These are phyloP conservation scores for Chloroceryle aenea DNA, from an alignment of 2,113 vertebrate genomes.

Conservation along the genomic window DNA sequence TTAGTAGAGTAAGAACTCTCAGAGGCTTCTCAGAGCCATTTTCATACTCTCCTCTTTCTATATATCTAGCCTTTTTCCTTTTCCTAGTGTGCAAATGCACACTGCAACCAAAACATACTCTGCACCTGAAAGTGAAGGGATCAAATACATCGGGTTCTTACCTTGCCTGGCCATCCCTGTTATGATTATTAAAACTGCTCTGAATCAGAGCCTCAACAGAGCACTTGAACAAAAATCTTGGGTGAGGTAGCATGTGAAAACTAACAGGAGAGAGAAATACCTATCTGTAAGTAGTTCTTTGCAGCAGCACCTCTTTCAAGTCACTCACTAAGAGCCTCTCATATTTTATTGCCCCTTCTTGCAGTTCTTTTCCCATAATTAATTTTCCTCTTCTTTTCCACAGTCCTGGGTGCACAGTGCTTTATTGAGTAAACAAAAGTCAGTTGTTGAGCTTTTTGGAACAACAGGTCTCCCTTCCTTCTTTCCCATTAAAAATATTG, in stretches of 20 bases:
- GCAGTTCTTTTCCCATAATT: not conserved
- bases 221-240: not conserved
- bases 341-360: not conserved
- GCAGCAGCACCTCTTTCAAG: not conserved
- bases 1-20: not conserved
- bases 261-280: rapidly evolving
- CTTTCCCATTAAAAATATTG: not conserved
- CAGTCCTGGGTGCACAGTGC: not conserved
- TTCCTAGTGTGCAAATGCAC: not conserved
- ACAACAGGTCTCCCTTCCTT: not conserved
- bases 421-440: not conserved
- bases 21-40: not conserved
- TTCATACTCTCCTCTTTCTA: not conserved
- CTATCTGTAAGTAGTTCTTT: not conserved
- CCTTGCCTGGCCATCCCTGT: not conserved
- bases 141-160: not conserved
- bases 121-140: not conserved
- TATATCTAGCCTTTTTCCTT: not conserved
- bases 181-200: not conserved
- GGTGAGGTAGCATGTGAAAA: not conserved
- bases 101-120: not conserved
- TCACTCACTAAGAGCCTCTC: not conserved
- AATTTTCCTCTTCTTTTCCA: not conserved
- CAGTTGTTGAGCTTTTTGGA: not conserved
- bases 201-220: not conserved